phyloP scores from a whole-genome alignment of 2,113 vertebrate species.

The Noctilio leporinus region DNA sequence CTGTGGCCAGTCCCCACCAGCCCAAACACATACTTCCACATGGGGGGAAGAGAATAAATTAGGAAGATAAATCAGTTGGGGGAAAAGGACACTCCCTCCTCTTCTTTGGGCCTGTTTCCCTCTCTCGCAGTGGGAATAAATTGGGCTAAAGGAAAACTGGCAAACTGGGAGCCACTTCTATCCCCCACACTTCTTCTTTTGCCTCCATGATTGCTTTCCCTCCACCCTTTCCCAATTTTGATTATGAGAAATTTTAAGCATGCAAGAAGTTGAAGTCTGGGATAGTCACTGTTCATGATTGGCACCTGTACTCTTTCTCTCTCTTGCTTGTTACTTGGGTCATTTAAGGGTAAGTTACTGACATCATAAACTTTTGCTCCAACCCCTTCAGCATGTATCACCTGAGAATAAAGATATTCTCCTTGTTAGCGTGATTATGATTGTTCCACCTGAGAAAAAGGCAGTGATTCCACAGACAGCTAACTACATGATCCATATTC shows the following conservation, averaged over 20 bases:
- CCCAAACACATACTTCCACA: not conserved
- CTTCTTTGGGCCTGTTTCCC: not conserved
- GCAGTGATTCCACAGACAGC: not conserved
- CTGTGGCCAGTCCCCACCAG: too few relatives aligned
- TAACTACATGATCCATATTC: not conserved
- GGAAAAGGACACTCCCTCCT: not conserved
- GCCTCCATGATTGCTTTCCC: not conserved
- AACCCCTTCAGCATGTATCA: not conserved
- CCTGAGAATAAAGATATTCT: not conserved
- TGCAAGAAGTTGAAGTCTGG: not conserved
- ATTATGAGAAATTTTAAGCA: not conserved
- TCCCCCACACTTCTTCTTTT: not conserved
- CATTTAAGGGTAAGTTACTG: not conserved
- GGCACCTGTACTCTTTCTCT: not conserved
- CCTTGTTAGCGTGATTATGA: not conserved
- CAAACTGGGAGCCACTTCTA: not conserved
- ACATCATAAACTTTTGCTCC: not conserved
- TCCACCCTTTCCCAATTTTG: not conserved
- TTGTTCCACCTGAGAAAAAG: not conserved
- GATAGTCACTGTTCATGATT: fast-evolving
- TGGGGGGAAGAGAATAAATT: not conserved
- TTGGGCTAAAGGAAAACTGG: not conserved
- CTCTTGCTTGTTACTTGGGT: not conserved
- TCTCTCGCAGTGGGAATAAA: not conserved
- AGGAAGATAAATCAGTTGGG: not conserved